Conservation (phyloP, 92 coral and sea anemone genomes). For the Phenganax marumi region DNA sequence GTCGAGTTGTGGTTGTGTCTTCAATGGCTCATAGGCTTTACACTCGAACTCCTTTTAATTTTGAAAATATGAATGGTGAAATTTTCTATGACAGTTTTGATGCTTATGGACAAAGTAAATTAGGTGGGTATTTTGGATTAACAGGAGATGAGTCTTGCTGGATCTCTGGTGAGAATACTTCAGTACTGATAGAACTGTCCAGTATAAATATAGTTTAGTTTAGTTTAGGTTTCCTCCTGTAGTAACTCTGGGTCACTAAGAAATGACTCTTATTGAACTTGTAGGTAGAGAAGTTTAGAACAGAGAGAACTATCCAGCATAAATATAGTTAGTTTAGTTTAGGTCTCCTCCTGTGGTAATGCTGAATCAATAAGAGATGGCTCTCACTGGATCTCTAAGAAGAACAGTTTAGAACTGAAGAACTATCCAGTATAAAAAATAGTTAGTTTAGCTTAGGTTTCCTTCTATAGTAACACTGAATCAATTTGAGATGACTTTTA, state of each 20-base stretch:
- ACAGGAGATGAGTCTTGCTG: neutral
- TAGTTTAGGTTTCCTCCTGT: neutral
- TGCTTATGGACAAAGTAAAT: constrained; percentile 74
- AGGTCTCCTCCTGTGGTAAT: neutral
- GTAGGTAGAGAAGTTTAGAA: neutral
- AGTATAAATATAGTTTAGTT: neutral
- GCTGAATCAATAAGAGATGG: neutral
- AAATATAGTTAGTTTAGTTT: neutral
- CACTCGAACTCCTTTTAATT: constrained; percentile 42
- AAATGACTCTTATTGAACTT: neutral
- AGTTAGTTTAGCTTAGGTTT: neutral
- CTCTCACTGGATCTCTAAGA: no score
- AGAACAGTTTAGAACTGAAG: constrained; percentile 12
- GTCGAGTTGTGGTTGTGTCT: constrained; percentile 68
- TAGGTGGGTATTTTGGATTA: constrained; percentile 16
- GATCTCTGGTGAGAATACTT: neutral
- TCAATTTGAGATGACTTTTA: neutral
- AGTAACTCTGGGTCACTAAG: neutral
- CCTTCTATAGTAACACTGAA: neutral
- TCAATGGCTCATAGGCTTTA: constrained; percentile 53
- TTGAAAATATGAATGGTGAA: constrained; percentile 64
- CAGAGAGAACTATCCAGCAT: neutral
- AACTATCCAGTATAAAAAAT: neutral
- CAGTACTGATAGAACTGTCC: neutral
- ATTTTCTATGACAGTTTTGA: constrained; percentile 49